Percentiles rank a stretch among this genome's conserved stretches.
phyloP scores from a whole-genome alignment of 2,888 invertebrate species.

The Idaea aversata region DNA sequence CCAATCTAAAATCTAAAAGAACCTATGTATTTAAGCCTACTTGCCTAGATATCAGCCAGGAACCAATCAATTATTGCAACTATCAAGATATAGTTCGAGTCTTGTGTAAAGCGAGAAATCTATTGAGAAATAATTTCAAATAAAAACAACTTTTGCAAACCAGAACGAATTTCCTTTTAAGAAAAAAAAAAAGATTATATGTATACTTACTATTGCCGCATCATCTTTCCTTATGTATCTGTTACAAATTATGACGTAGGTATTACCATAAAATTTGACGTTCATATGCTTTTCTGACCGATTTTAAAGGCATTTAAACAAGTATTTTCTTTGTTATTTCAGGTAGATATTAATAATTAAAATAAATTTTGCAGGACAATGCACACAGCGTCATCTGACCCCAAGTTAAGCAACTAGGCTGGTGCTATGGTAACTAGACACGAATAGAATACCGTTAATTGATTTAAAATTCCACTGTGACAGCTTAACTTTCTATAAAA shows the following conservation, averaged over 20 bases:
- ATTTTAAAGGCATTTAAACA: too few species aligned
- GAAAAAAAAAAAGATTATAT: background rate
- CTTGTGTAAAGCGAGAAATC: background rate
- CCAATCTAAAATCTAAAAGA: background rate
- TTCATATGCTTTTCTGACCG: too few species aligned
- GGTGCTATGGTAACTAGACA: background rate
- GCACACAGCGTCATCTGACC: too few species aligned
- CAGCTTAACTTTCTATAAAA: background rate
- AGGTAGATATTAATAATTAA: too few species aligned
- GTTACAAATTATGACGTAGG: too few species aligned
- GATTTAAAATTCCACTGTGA: background rate
- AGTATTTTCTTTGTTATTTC: too few species aligned
- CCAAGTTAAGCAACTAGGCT: too few species aligned
- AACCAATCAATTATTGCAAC: background rate
- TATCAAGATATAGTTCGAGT: background rate
- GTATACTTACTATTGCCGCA: background rate
- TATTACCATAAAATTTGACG: too few species aligned
- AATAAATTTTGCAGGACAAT: too few species aligned
- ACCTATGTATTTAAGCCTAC: background rate
- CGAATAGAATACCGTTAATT: background rate
- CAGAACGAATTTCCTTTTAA: background rate
- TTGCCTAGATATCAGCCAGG: background rate
- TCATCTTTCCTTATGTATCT: background rate
- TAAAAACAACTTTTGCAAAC: background rate
- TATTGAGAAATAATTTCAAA: background rate